Conservation (phyloP, 2,888 invertebrate genomes). For the Argyra leucocephala region DNA sequence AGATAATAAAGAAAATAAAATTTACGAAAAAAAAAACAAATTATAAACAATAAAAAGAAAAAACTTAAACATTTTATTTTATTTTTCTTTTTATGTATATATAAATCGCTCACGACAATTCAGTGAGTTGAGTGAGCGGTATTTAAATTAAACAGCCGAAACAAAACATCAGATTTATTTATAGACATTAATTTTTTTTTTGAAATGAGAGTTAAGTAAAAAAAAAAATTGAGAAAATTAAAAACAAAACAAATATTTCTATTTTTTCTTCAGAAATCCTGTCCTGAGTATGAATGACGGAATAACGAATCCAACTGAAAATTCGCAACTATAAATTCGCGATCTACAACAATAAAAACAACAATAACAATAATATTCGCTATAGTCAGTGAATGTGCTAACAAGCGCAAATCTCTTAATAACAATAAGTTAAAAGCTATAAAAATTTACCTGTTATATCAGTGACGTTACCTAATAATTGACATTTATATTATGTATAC, state of each 20-base stretch:
- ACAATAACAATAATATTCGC: background rate
- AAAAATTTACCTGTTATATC: background rate
- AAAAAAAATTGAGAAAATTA: too few relatives aligned
- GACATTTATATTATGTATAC: background rate
- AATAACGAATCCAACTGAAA: background rate
- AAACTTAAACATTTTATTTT: background rate
- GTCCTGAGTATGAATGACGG: background rate
- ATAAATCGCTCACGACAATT: background rate
- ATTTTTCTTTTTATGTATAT: background rate
- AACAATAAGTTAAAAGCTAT: too few relatives aligned
- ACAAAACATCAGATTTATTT: conserved; percentile 18
- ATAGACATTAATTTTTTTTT: conserved; percentile 7
- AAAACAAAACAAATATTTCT: background rate
- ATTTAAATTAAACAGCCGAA: conserved; percentile 2
- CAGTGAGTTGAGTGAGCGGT: background rate
- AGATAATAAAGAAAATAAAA: background rate
- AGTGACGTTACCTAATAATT: background rate
- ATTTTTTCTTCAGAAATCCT: too few relatives aligned
- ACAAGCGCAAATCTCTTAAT: background rate
- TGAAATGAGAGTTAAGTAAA: background rate
- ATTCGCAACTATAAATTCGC: background rate
- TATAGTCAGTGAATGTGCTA: too few relatives aligned
- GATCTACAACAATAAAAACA: background rate
- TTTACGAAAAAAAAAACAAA: background rate
- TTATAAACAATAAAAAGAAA: too few relatives aligned